Percentiles rank a stretch among this genome's conserved stretches.
Conservation (phyloP, 2,888 invertebrate genomes). For the Exocentrus adspersus region DNA sequence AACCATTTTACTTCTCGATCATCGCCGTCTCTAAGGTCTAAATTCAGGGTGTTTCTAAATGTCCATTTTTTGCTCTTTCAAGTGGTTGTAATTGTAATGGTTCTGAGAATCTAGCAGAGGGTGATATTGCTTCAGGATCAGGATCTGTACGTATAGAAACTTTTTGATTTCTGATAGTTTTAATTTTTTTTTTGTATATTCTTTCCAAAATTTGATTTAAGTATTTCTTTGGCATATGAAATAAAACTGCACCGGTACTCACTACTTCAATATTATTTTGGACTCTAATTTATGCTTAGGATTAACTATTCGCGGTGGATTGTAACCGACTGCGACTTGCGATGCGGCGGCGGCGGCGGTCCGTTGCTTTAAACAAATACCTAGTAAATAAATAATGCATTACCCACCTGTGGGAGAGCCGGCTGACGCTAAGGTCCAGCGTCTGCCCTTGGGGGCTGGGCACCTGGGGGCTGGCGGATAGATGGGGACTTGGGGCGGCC, state of each 20-base stretch:
- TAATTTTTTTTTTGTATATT: background rate
- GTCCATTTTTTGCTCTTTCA: no score
- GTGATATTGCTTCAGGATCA: no score
- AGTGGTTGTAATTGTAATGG: no score
- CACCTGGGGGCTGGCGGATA: slow-evolving; percentile 87
- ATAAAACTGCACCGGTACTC: slow-evolving; percentile 40
- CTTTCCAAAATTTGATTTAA: no score
- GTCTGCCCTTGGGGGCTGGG: slow-evolving; percentile 93
- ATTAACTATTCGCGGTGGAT: background rate
- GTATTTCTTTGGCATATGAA: slow-evolving; percentile 18
- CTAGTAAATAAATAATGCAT: slow-evolving; percentile 40
- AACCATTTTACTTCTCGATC: no score
- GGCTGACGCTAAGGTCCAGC: slow-evolving; percentile 87
- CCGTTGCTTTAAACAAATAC: slow-evolving; percentile 20
- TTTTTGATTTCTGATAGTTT: background rate
- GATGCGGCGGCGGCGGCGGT: background rate
- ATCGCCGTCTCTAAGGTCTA: no score
- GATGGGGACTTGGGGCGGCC: slow-evolving; percentile 85
- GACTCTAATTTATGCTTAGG: background rate
- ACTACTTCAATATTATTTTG: no score
- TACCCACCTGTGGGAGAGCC: slow-evolving; percentile 82
- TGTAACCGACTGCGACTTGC: slow-evolving; percentile 7
- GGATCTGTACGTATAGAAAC: no score
- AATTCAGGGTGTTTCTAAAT: no score
- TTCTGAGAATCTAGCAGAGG: no score